Base-by-base conservation (phyloP, 2,888 invertebrate species). In the Tenthredo livida region DNA sequence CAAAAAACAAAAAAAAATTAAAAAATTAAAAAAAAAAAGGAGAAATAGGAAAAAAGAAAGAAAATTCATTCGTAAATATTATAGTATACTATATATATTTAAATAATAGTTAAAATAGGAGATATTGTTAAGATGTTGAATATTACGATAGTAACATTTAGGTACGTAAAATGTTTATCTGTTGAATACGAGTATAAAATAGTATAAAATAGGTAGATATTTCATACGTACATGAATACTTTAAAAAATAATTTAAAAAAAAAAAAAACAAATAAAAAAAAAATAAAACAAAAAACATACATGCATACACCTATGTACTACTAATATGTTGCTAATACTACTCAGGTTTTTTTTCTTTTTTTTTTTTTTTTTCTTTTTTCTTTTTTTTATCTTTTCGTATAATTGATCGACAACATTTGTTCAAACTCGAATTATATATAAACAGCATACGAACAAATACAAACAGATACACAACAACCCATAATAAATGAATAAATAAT, bases 141-240 rank as follows among this genome's bases (percentile, higher is more conserved):
- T 75, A 54, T 54, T 54, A 54, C n/a, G 54, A 54, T 54, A 54
- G 54, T 54, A 54, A 54, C 54, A 37, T 37, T 37, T 37, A 54
- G 15, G 72, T 72, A 40, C 72, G 72, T 72, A 77, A 47, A 77
- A 50, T 77, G 50, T 77, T 77, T 77, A 72, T 77, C 75, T 77
- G 50, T 77, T 77, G 50, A 47, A 72, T 67, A 67, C 37, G 10
- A 43, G n/a, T 40, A 43, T 72, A 43, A 43, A n/a, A 72, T 43
- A n/a, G 43, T 43, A 72, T 40, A 40, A n/a, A 40, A 40, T 72
- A 43, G 37, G 40, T 72, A 25, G 67, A 67, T 67, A 67, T 72
- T 72, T 54, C 54, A 54, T n/a, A 54, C 72, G 37, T 72, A 72
- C 72, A 40, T 72, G 15, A 47, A 47, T 72, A 72, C 37, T 43